Base-by-base conservation (phyloP, 2,888 invertebrate genomes). In the Sicus ferrugineus region DNA sequence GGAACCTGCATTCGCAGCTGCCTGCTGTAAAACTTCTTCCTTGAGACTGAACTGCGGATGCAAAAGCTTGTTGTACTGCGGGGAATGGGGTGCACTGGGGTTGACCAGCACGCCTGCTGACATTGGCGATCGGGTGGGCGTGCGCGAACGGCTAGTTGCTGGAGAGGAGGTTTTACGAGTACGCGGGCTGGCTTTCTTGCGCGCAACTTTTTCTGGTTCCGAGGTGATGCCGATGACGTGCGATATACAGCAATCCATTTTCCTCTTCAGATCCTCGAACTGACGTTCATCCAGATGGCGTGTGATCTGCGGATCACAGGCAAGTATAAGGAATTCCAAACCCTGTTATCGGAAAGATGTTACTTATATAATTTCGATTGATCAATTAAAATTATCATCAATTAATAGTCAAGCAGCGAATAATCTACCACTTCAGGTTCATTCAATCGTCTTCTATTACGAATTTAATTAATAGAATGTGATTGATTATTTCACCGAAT, bases 211-310 rank as follows among this genome's bases (percentile, higher is more conserved):
- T 72, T 85, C 85, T n/a, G 85, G 84, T 70, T 85, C 84, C 2
- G 84, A 85, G 0, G 89, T 88, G 0, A 89, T 89, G 1, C 94
- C 94, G 73, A 95, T 91, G 73, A 96, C 93, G 86, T 96, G 95
- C 0, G 92, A 92, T 75, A 95, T 92, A 79, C 95, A 95, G n/a
- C 89, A 88, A 84, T 94, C 93, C 89, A 95, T 94, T 73, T 89
- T 88, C 50, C 87, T 87, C 81, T 95, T 95, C 71, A 96, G 83
- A 75, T 90, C 87, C 84, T 93, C 91, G 82, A 96, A 96, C 78
- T 95, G 92, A 28, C 88, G 87, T 52, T 95, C 93, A 23, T 89
- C 89, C 56, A 96, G 86, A 81, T 91, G 90, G 74, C 89, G 89
- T 0, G 95, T 93, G 77, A 94, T 92, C 74, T 91, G 89, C 0